Percentiles rank a stretch among this genome's conserved stretches.
Evolutionary conservation across 2,888 invertebrate species (phyloP).

Genomic region (Tenthredo scrophulariae): DNA sequence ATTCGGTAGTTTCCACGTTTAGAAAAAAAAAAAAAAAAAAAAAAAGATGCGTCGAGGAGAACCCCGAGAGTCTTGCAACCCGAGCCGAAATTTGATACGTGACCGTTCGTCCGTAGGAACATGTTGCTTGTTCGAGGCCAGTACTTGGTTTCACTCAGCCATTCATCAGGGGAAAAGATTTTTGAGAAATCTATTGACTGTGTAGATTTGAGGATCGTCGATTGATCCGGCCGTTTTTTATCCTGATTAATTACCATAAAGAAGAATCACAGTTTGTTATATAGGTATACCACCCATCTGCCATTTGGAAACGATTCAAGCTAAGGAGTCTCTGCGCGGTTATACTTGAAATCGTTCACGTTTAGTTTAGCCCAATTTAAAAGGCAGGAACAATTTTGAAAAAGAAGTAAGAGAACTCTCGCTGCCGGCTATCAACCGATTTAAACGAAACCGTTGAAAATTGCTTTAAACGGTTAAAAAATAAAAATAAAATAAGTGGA

Average conservation of each 20-base stretch:
- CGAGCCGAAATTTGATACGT: slow-evolving; percentile 44
- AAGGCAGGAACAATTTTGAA: not conserved
- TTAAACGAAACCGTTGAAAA: not conserved
- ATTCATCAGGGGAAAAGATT: slow-evolving; percentile 32
- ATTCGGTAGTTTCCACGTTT: slow-evolving; percentile 23
- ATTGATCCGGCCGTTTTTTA: slow-evolving; percentile 12
- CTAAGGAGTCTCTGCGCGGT: not conserved
- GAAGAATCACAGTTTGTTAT: not conserved
- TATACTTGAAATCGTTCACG: slow-evolving; percentile 11
- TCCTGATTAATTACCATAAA: slow-evolving; percentile 22
- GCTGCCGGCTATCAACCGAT: slow-evolving; percentile 10
- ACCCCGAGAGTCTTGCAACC: slow-evolving; percentile 27
- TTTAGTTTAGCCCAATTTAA: slow-evolving; percentile 20
- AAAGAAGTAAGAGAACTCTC: not conserved
- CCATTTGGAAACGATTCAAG: not conserved
- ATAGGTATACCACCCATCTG: not conserved
- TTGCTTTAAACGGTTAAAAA: not conserved
- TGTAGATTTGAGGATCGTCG: not conserved
- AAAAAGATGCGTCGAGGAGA: slow-evolving; percentile 5
- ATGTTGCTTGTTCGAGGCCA: not conserved
- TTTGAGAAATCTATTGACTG: slow-evolving; percentile 19
- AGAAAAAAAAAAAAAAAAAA: not conserved
- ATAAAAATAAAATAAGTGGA: not conserved
- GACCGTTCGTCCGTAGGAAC: slow-evolving; percentile 32
- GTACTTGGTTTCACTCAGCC: slow-evolving; percentile 2